phyloP scores from a whole-genome alignment of 2,888 invertebrate genomes.

The Beris morrisii region DNA sequence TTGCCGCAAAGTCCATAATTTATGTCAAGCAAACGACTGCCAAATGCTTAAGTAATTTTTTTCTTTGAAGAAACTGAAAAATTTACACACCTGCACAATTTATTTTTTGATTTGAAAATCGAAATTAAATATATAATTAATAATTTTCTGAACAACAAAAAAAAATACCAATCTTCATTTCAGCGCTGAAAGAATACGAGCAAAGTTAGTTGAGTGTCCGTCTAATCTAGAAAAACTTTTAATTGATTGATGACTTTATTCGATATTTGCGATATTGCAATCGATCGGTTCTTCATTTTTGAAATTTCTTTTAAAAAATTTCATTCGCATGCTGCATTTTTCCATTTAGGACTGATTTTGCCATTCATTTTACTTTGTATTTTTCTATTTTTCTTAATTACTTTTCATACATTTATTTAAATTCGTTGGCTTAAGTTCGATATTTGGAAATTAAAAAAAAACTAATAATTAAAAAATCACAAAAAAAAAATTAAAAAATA shows the following conservation, averaged over 20 bases:
- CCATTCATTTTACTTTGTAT: background rate
- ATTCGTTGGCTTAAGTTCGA: background rate
- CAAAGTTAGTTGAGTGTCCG: conserved; percentile 31
- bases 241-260: conserved; percentile 24
- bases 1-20: conserved; percentile 17
- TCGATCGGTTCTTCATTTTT: background rate
- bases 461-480: no score
- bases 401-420: no score
- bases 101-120: background rate
- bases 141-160: conserved; percentile 1
- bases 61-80: background rate
- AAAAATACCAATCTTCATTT: conserved; percentile 25
- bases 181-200: conserved; percentile 32
- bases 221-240: conserved; percentile 38
- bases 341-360: background rate
- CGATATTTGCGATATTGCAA: background rate
- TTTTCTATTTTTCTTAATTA: background rate
- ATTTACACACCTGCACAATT: background rate
- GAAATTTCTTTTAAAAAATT: background rate
- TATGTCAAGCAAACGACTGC: background rate
- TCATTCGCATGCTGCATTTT: background rate
- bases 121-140: background rate
- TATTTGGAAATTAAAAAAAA: background rate
- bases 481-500: no score
- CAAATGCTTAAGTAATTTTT: background rate